These are phyloP conservation scores for Spea hammondii DNA, from an alignment of 2,797 vertebrate species.

Conservation along the genomic window DNA sequence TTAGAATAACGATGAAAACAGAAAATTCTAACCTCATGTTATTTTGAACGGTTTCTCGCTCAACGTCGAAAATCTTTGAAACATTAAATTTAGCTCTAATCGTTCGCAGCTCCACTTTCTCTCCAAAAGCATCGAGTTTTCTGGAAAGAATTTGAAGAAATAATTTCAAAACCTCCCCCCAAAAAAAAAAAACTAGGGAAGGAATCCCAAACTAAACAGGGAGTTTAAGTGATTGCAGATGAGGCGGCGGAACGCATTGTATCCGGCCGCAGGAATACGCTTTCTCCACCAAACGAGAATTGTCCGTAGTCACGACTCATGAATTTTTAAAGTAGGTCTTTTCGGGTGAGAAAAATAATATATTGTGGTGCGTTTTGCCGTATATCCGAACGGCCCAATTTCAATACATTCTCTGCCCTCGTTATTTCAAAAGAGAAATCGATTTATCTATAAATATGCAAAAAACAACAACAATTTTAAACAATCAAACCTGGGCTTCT, in stretches of 20 bases:
- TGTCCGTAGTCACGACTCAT: background rate
- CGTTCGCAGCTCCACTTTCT: background rate
- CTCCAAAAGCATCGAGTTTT: constrained; percentile 20
- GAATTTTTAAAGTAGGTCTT: no score
- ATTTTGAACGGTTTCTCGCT: background rate
- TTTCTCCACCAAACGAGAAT: constrained; percentile 4
- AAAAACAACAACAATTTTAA: no score
- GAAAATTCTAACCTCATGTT: background rate
- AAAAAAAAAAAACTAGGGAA: constrained; percentile 11
- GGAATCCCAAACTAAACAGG: constrained; percentile 24
- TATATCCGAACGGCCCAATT: no score
- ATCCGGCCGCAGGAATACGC: constrained; percentile 38
- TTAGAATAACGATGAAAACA: background rate
- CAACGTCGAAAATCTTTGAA: background rate
- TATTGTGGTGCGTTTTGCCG: background rate
- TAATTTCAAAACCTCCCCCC: background rate
- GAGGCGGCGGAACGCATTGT: background rate
- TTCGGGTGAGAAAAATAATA: background rate
- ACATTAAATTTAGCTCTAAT: constrained; percentile 16
- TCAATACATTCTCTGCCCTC: no score
- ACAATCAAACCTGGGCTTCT: no score
- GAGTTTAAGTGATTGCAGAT: constrained; percentile 30
- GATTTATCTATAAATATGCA: no score
- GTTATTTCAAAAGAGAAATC: no score
- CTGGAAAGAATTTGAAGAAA: constrained; percentile 15